These are phyloP conservation scores for Australoheros scitulus DNA, from an alignment of 2,113 vertebrate species.

Conservation along the genomic window DNA sequence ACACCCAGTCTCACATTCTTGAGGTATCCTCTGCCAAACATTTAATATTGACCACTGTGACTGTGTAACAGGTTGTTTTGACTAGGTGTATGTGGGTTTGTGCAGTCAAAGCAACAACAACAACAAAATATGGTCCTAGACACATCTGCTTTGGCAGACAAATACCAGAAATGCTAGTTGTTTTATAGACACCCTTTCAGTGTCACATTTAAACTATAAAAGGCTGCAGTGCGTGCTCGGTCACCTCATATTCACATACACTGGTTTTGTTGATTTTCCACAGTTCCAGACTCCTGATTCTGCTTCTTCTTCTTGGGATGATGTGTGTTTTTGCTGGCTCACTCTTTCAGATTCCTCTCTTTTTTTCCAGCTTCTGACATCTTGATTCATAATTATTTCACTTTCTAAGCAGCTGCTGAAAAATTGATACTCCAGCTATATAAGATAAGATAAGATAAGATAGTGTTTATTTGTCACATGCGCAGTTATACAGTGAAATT, in stretches of 20 bases:
- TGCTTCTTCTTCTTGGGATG: neutral
- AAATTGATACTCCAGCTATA: neutral
- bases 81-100: too few species aligned
- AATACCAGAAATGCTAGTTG: neutral
- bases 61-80: neutral
- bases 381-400: neutral
- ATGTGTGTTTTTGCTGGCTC: constrained; percentile 1
- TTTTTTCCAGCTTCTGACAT: neutral
- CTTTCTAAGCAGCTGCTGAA: neutral
- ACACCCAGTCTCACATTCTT: neutral
- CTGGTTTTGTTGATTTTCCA: neutral
- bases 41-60: neutral
- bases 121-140: neutral
- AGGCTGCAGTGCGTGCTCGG: neutral
- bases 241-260: neutral
- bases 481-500: too few species aligned
- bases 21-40: neutral
- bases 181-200: neutral
- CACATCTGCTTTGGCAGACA: neutral
- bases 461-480: too few species aligned
- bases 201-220: neutral
- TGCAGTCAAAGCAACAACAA: neutral
- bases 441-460: too few species aligned
- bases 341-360: constrained; percentile 4
- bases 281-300: neutral